Evolutionary conservation across 2,888 invertebrate genomes (phyloP), one percentile per base, ranked within the genome.

Genomic region (Hydroisotoma schaefferi): DNA sequence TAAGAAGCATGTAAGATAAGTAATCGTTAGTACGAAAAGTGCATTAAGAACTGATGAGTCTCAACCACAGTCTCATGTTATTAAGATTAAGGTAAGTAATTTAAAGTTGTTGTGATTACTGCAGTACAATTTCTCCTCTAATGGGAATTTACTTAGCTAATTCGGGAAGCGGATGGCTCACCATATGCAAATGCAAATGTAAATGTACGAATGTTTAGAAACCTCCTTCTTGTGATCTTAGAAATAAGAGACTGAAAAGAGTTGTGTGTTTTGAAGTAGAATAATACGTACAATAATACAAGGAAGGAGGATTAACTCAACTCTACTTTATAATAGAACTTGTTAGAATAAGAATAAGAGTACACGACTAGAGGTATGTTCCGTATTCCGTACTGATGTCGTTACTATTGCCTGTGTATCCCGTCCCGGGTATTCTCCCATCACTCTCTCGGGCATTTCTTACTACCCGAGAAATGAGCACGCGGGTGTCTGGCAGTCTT

Each of bases 151-250:
- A 37, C 37, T 51, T 65, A 60, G 68, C 59, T 68, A 68, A 68
- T 68, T 65, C 63, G 61, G 65, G 65, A 65, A 65, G 63, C 64
- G 59, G 59, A 65, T 65, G 62, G 57, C 58, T 61, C 53, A 40
- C n/a, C 40, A 48, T 44, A 46, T 27, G 5, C n/a, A 8, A 20
- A 15, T 15, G 40, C 5, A 20, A 40, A 20, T 10, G 40, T 10
- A 4, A 4, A 40, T 5, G 20, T 40, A 40, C 3, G 8, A 15
- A 33, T 10, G 40, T 15, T 40, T 40, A 5, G 8, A 15, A 40
- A 40, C 40, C 5, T 20, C 20, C 40, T 20, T 33, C 43, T 46
- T 46, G 46, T 46, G 46, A 23, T 46, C 46, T 46, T 46, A 46
- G 46, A 12, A 46, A 46, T 22, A 46, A 3, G 25, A 46, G 20